Percentiles rank a stretch among this genome's conserved stretches.
Conservation (phyloP, 1,140 invertebrate genomes). For the Zaprionus nigranus region DNA sequence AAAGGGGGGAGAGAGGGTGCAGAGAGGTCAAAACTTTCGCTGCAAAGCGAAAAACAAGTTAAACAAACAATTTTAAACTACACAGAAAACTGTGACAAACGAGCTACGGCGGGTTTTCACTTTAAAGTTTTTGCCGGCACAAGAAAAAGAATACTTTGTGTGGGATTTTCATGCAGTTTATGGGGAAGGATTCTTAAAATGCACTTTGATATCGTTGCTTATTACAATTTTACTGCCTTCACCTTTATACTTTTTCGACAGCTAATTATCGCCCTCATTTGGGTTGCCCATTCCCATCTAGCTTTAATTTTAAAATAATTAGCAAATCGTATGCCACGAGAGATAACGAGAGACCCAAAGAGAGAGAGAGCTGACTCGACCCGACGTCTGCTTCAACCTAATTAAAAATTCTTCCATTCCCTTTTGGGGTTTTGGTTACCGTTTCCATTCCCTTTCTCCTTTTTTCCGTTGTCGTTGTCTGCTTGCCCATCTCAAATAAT, state of each 20-base stretch:
- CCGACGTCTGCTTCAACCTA: conserved; percentile 2
- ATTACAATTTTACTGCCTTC: background rate
- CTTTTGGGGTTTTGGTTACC: conserved; percentile 10
- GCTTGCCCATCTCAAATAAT: conserved; percentile 7
- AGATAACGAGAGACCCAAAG: background rate
- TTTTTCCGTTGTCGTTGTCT: conserved; percentile 9
- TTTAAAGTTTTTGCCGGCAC: background rate
- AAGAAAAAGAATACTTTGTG: background rate
- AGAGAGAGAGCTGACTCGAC: background rate
- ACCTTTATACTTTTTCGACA: background rate
- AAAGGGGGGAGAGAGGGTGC: background rate
- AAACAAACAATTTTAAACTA: conserved; percentile 28
- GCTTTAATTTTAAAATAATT: conserved; percentile 11
- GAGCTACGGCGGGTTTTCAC: background rate
- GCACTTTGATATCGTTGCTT: background rate
- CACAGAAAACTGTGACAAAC: conserved; percentile 30
- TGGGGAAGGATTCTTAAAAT: background rate
- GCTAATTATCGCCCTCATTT: background rate
- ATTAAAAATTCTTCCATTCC: conserved; percentile 1
- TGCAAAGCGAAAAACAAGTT: conserved; percentile 12
- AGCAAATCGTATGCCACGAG: conserved; percentile 10
- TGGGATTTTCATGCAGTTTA: background rate
- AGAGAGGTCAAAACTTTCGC: conserved; percentile 14
- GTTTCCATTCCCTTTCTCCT: background rate
- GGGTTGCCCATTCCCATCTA: background rate